Conservation (phyloP, 2,797 vertebrate species). For the Leuciscus waleckii region DNA sequence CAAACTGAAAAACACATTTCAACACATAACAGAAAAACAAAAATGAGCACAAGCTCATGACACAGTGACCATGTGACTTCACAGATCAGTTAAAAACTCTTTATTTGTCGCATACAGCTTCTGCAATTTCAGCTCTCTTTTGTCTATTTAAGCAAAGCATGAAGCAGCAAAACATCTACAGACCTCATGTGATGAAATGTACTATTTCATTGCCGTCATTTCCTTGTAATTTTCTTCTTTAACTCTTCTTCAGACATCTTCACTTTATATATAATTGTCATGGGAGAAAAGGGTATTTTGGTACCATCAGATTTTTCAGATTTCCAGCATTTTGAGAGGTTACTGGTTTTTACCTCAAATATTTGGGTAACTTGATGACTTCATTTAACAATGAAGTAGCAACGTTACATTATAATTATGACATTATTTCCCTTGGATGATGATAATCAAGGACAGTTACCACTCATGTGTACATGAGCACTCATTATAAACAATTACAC, state of each 20-base stretch:
- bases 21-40: background rate
- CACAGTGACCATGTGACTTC: conserved; percentile 70
- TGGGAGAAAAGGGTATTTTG: background rate
- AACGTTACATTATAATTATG: conserved; percentile 13
- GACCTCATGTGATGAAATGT: conserved; percentile 59
- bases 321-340: conserved; percentile 12
- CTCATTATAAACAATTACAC: conserved; percentile 18
- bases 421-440: conserved; percentile 19
- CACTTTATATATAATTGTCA: conserved; percentile 3
- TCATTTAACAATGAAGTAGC: conserved; percentile 3
- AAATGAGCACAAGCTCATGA: conserved; percentile 26
- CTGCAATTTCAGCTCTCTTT: conserved; percentile 56
- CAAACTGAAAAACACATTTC: conserved; percentile 13
- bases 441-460: conserved; percentile 16
- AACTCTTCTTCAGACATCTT: background rate
- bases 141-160: conserved; percentile 65
- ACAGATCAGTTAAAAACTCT: conserved; percentile 76
- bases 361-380: conserved; percentile 2
- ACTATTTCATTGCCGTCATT: conserved; percentile 29
- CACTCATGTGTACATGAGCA: conserved; percentile 16
- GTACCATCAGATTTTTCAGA: background rate
- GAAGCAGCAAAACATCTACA: conserved; percentile 66
- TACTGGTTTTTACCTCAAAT: conserved; percentile 11
- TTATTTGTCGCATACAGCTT: conserved; percentile 72
- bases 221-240: background rate